Evolutionary conservation across 2,113 vertebrate genomes (phyloP).

Genomic region (Pantherophis guttatus): DNA sequence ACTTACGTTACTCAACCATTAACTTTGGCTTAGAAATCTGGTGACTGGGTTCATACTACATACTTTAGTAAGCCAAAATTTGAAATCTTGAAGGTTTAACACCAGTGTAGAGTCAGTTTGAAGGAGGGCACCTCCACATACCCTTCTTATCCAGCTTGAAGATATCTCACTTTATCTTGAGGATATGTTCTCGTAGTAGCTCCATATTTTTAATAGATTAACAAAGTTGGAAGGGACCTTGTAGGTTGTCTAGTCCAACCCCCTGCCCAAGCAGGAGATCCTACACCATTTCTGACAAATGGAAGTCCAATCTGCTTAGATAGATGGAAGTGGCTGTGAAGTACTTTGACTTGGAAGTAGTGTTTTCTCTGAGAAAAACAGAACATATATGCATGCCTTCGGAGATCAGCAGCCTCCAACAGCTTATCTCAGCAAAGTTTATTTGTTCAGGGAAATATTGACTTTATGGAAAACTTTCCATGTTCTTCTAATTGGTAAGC

Average conservation of each 20-base stretch:
- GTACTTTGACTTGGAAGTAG: neutral
- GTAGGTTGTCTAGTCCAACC: too few species aligned
- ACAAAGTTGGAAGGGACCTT: too few species aligned
- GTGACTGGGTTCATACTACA: neutral
- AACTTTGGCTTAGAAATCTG: neutral
- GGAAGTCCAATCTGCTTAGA: neutral
- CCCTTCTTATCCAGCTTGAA: neutral
- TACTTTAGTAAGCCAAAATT: neutral
- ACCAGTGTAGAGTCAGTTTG: too few species aligned
- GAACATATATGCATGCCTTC: neutral
- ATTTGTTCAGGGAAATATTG: neutral
- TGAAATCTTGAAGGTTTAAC: neutral
- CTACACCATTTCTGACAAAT: too few species aligned
- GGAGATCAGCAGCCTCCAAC: neutral
- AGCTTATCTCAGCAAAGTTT: neutral
- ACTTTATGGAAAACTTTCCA: neutral
- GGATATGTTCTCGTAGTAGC: neutral
- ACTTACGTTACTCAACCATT: neutral
- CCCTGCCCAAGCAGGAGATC: too few species aligned
- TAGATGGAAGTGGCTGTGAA: neutral
- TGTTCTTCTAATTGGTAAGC: neutral
- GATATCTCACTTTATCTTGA: neutral
- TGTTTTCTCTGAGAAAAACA: neutral
- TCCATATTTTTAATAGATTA: neutral
- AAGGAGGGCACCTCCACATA: neutral